Percentiles rank a stretch among this genome's conserved stretches.
Conservation (phyloP, 2,113 vertebrate species). For the Macrotis lagotis region DNA sequence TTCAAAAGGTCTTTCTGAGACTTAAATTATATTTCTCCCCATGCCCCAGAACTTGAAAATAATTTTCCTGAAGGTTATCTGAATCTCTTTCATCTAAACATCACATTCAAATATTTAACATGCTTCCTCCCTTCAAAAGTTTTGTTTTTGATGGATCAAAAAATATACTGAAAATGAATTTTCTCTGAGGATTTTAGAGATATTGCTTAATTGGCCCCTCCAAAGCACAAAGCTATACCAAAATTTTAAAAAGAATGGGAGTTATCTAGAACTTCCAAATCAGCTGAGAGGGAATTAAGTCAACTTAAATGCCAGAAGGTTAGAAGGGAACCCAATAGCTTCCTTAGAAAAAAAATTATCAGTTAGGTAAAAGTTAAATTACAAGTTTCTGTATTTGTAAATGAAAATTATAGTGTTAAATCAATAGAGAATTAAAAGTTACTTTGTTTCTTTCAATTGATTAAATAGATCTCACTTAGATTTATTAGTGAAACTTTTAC, state of each 20-base stretch:
- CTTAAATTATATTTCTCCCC: constrained; percentile 60
- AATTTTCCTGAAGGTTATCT: constrained; percentile 39
- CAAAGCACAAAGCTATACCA: constrained; percentile 32
- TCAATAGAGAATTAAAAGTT: constrained; percentile 44
- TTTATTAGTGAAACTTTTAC: not conserved
- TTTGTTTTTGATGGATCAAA: constrained; percentile 60
- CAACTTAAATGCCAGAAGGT: not conserved
- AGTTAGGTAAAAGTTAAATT: constrained; percentile 9
- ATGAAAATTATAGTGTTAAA: constrained; percentile 26
- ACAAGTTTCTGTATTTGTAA: constrained; percentile 2
- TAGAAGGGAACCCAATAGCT: constrained; percentile 6
- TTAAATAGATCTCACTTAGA: constrained; percentile 22
- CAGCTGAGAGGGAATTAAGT: not conserved
- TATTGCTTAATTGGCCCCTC: constrained; percentile 12
- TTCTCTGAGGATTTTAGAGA: constrained; percentile 39
- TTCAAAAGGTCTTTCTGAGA: constrained; percentile 46
- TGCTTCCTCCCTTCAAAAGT: constrained; percentile 53
- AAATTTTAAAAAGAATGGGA: not conserved
- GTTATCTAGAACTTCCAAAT: not conserved
- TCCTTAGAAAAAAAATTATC: not conserved
- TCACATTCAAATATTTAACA: constrained; percentile 54
- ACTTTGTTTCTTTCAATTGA: constrained; percentile 15
- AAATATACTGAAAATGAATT: constrained; percentile 52
- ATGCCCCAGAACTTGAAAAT: constrained; percentile 46
- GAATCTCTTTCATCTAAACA: constrained; percentile 69